Percentiles rank a stretch among this genome's conserved stretches.
Conservation (phyloP, 2,797 vertebrate genomes). For the Cetoscarus ocellatus region DNA sequence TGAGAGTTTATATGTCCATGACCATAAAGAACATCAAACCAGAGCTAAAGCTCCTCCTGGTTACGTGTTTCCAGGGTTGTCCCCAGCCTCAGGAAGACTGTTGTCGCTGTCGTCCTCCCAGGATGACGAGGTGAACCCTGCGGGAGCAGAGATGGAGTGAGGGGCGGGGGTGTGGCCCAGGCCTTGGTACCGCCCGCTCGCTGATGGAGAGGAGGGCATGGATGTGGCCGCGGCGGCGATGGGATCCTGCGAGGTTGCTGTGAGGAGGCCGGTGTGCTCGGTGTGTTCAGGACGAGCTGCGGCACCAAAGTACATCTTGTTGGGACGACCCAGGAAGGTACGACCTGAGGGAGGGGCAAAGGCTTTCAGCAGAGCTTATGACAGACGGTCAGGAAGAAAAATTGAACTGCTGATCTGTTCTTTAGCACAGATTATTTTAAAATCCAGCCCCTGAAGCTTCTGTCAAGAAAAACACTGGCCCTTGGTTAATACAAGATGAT, state of each 20-base stretch:
- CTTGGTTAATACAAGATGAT: no score
- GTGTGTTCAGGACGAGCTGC: constrained; percentile 62
- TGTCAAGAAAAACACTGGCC: no score
- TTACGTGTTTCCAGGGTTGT: neutral
- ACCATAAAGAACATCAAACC: neutral
- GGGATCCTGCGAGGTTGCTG: constrained; percentile 58
- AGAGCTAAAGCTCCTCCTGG: neutral
- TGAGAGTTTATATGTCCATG: neutral
- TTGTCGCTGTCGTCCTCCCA: constrained; percentile 64
- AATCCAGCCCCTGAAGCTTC: no score
- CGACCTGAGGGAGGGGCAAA: constrained; percentile 50
- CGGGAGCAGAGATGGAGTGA: constrained; percentile 71
- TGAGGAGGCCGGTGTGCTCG: constrained; percentile 71
- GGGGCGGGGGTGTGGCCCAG: constrained; percentile 67
- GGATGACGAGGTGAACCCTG: constrained; percentile 56
- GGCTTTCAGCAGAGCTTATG: neutral
- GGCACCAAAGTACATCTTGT: constrained; percentile 71
- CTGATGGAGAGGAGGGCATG: constrained; percentile 64
- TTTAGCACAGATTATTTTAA: no score
- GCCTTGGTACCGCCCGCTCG: constrained; percentile 67
- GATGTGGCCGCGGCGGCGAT: constrained; percentile 35
- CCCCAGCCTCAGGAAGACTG: neutral
- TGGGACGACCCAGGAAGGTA: constrained; percentile 71
- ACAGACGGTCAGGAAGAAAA: no score
- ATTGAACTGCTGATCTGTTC: no score